Evolutionary conservation across 2,113 vertebrate species (phyloP).

Genomic region (Alosa alosa): DNA sequence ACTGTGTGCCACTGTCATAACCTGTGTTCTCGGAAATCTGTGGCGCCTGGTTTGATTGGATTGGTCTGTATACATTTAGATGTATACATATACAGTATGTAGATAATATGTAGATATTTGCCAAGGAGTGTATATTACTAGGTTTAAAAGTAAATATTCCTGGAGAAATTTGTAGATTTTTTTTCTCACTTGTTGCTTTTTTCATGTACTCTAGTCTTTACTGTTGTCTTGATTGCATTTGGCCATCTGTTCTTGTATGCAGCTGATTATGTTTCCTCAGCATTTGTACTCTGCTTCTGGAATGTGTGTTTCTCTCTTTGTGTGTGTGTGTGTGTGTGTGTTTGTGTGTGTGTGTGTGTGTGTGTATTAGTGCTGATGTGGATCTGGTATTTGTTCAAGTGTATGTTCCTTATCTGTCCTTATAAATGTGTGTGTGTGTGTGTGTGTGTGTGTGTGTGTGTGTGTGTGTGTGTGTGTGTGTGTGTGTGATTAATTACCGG

Average conservation of each 20-base stretch:
- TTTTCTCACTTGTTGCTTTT: background rate
- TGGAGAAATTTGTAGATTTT: background rate
- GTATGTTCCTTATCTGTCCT: too few species aligned
- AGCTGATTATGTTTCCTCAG: background rate
- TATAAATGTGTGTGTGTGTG: too few species aligned
- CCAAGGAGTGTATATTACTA: background rate
- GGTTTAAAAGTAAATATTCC: background rate
- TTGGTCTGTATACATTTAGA: background rate
- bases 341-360: slow-evolving; percentile 13
- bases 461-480: slow-evolving; percentile 19
- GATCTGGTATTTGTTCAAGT: too few species aligned
- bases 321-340: too few species aligned
- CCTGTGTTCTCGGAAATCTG: background rate
- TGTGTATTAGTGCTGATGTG: background rate
- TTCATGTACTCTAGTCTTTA: background rate
- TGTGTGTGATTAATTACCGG: slow-evolving; percentile 22
- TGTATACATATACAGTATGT: background rate
- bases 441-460: background rate
- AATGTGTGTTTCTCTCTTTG: background rate
- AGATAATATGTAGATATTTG: background rate
- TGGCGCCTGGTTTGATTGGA: background rate
- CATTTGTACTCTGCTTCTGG: background rate
- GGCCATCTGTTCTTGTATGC: background rate
- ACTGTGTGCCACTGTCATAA: background rate
- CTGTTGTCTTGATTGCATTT: background rate